These are phyloP conservation scores for Chromoteleia sp. DNA, from an alignment of 2,888 invertebrate species.

Conservation along the genomic window DNA sequence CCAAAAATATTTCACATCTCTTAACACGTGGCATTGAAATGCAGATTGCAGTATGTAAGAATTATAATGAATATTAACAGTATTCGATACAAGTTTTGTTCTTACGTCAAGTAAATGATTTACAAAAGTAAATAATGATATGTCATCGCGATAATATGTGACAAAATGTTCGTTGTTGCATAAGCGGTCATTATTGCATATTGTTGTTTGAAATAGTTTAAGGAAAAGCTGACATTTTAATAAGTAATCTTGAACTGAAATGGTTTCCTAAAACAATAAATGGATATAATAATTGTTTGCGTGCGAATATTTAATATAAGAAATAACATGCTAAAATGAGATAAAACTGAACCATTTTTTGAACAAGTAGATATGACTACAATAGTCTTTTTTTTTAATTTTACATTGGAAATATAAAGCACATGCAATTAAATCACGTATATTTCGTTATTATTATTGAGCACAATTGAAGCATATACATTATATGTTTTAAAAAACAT, in stretches of 20 bases:
- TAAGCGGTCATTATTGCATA: background rate
- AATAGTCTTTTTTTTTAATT: too few species aligned
- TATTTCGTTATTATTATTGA: too few species aligned
- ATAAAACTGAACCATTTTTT: too few species aligned
- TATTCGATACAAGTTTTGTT: background rate
- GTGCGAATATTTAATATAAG: too few species aligned
- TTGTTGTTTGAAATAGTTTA: background rate
- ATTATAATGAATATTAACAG: background rate
- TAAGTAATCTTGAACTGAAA: background rate
- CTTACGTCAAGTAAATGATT: constrained; percentile 25
- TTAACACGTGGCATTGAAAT: background rate
- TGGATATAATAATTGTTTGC: too few species aligned
- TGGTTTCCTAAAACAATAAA: constrained; percentile 15
- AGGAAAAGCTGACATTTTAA: background rate
- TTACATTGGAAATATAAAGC: too few species aligned
- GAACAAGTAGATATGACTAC: too few species aligned
- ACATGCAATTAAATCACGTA: too few species aligned
- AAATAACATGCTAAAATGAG: too few species aligned
- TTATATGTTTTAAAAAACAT: background rate
- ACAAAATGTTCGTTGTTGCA: constrained; percentile 11
- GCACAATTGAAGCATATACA: too few species aligned
- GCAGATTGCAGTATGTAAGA: background rate
- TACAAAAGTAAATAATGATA: constrained; percentile 20
- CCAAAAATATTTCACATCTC: constrained; percentile 5
- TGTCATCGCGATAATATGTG: constrained; percentile 42